Percentiles rank a stretch among this genome's conserved stretches.
These are phyloP conservation scores for Ariolimax columbianus DNA, from an alignment of 2,888 invertebrate species.

Conservation along the genomic window DNA sequence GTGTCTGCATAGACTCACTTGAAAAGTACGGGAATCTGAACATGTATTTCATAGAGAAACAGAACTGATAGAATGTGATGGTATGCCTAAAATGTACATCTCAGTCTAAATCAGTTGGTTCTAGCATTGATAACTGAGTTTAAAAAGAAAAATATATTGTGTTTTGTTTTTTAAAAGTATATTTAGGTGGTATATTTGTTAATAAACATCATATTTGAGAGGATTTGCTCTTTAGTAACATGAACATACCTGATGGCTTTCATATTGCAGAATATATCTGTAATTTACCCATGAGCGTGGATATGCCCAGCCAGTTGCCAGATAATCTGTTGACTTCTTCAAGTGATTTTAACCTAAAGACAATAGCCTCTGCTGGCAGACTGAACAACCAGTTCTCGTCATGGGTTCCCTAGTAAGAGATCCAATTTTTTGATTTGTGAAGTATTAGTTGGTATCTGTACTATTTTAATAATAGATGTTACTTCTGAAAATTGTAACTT, in stretches of 20 bases:
- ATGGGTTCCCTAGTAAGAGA: conserved; percentile 57
- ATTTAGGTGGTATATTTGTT: neutral
- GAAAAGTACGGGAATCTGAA: neutral
- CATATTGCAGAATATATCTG: conserved; percentile 56
- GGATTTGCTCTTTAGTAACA: neutral
- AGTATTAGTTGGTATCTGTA: neutral
- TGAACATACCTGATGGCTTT: neutral
- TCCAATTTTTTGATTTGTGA: neutral
- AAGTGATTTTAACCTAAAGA: conserved; percentile 43
- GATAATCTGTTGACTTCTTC: conserved; percentile 66
- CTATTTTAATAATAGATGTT: neutral
- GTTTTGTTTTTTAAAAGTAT: too few species aligned
- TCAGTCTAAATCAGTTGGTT: neutral
- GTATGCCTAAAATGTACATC: too few species aligned
- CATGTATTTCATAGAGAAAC: neutral
- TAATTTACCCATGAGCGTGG: conserved; percentile 66
- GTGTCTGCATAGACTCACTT: neutral
- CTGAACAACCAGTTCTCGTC: conserved; percentile 53
- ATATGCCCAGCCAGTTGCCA: conserved; percentile 59
- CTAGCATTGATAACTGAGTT: too few species aligned
- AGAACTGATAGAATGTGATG: neutral
- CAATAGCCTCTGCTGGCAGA: conserved; percentile 52
- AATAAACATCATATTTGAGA: neutral
- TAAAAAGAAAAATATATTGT: too few species aligned
- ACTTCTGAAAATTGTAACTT: neutral